Base-by-base conservation (phyloP, 2,888 invertebrate species). In the Athetis lepigone region DNA sequence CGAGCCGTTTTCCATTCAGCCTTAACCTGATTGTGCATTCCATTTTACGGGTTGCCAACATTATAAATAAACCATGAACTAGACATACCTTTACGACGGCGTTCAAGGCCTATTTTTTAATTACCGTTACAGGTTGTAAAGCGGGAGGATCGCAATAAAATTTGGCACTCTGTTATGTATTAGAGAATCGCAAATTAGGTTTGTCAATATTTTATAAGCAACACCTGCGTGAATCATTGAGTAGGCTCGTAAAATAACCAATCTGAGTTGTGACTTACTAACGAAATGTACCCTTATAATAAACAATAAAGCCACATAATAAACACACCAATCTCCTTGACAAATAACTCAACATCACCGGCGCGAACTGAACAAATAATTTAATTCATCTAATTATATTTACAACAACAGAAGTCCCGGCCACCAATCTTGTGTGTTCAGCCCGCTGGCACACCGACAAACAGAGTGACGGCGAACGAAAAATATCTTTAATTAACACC, bases 1-100 rank as follows among this genome's bases (percentile, higher is more conserved):
- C 57, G 68, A 70, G 46, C 62, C 70, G 63, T 45, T 71, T 71
- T 59, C 73, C 50, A 69, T 75, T 66, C 71, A 66, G 64, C 71
- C 74, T 74, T 79, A 61, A 79, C 73, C 80, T 78, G 74, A 77
- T 79, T 79, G 81, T 72, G 72, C 77, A 73, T 79, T 79, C 73
- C 45, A 67, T 69, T 80, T 78, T 69, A 80, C 61, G 71, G 67
- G 43, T 52, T 39, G 63, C 67, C 60, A 68, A 70, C 65, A 62
- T 74, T 78, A 77, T 78, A 77, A 75, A 80, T 80, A 78, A 80
- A 74, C 60, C 64, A 70, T 60, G 70, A n/a, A n/a, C n/a, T n/a
- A n/a, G 47, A 23, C 63, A 57, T 69, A 50, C 66, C 58, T 63
- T 46, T 43, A 49, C 58, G 33, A 21, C 49, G 43, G 54, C 55